Base-by-base conservation (phyloP, 2,888 invertebrate genomes). In the Amphipyra tragopoginis region DNA sequence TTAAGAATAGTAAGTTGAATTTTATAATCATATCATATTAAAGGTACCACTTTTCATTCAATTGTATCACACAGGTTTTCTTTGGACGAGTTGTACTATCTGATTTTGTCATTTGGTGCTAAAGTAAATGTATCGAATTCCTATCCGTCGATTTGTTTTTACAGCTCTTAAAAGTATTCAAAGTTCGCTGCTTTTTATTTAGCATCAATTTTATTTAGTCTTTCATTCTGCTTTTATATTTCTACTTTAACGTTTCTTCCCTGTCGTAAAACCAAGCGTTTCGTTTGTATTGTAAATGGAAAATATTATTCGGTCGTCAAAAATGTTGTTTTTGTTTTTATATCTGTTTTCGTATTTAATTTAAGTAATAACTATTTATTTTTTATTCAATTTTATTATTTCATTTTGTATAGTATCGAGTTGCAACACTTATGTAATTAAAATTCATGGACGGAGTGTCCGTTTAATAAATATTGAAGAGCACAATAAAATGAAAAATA, bases 401-500 rank as follows among this genome's bases (percentile, higher is more conserved):
- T 88, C 76, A 81, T 87, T 79, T 88, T 89, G 86, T 88, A 89
- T 86, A 86, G 80, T 87, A 85, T 81, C 80, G 75, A 85, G 79
- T 87, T 85, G 82, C 85, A 84, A 89, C 89, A 90, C 89, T 84
- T 88, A 86, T 91, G 85, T 89, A 90, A 88, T 86, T 84, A 83
- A 86, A 87, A 85, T 86, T 86, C 88, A 73, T 79, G 90, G 90
- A 79, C 88, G 66, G 54, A 71, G 70, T 81, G 90, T 90, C 90
- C 87, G 72, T 82, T 90, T 90, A 90, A 90, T 91, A 86, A 93
- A 90, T 92, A 92, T 79, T 91, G 92, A 93, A 83, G 85, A 93
- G 94, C 94, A 94, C 93, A 93, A 93, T 93, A 94, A 93, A 92
- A 92, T 91, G 88, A 91, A 92, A 92, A 93, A 90, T 90, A 93